Conservation (phyloP, 2,113 vertebrate species). For the Ochotona princeps region DNA sequence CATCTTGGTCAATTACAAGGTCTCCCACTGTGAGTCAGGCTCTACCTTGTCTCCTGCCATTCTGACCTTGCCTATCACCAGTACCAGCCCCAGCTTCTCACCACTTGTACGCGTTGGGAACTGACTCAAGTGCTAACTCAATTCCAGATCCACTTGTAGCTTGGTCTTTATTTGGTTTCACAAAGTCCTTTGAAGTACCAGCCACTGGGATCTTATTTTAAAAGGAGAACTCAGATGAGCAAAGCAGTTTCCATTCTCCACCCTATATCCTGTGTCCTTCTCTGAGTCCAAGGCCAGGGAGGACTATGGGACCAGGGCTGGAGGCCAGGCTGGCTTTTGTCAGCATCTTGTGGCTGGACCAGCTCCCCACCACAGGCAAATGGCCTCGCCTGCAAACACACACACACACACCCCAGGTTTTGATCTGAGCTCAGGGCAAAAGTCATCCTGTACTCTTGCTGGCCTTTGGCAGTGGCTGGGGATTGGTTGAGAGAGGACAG, state of each 20-base stretch:
- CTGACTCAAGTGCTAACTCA: neutral
- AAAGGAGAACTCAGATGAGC: conserved; percentile 16
- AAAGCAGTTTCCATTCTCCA: neutral
- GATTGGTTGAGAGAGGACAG: neutral
- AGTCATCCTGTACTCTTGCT: neutral
- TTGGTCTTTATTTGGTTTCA: conserved; percentile 58
- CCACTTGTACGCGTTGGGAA: neutral
- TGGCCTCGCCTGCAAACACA: neutral
- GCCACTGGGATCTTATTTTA: conserved; percentile 40
- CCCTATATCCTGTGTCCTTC: neutral
- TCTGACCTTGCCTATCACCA: neutral
- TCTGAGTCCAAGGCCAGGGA: rapidly evolving
- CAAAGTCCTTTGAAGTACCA: conserved; percentile 56
- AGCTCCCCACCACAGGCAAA: neutral
- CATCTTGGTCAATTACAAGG: neutral
- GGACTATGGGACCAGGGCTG: too few species aligned
- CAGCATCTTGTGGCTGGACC: neutral
- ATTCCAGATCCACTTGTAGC: conserved; percentile 53
- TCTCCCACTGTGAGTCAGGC: neutral
- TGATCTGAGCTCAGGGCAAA: neutral
- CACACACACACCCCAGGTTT: neutral
- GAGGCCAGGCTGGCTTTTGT: neutral
- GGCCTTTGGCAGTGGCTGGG: neutral
- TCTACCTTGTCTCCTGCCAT: neutral
- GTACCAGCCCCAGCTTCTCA: neutral